Evolutionary conservation across 2,113 vertebrate species (phyloP).

Genomic region (Melanocharis versteri): DNA sequence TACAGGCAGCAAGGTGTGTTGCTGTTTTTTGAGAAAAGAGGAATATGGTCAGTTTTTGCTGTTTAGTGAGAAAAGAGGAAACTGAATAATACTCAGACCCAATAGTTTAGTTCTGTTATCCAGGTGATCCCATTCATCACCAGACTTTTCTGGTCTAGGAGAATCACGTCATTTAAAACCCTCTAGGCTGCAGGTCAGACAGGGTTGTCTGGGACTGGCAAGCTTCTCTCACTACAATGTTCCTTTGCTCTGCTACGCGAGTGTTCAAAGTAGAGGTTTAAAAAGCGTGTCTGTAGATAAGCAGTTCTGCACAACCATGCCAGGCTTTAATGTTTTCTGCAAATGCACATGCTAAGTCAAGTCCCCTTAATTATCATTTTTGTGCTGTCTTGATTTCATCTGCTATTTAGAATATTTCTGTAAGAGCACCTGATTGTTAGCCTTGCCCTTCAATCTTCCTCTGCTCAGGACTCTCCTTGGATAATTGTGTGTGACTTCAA

Average conservation of each 20-base stretch:
- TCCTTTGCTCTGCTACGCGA: not conserved
- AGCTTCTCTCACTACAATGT: not conserved
- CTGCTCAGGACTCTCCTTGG: not conserved
- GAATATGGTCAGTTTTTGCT: not conserved
- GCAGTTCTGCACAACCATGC: not conserved
- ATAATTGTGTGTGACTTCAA: not conserved
- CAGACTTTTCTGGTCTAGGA: not conserved
- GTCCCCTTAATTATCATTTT: not conserved
- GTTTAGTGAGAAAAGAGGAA: not conserved
- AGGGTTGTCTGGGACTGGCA: not conserved
- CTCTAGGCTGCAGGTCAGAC: not conserved
- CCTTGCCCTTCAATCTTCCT: not conserved
- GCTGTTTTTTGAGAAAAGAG: not conserved
- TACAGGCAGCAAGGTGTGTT: not conserved
- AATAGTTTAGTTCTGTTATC: not conserved
- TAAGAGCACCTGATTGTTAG: not conserved
- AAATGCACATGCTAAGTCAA: not conserved
- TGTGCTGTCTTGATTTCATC: not conserved
- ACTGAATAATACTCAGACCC: not conserved
- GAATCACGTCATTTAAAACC: not conserved
- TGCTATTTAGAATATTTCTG: not conserved
- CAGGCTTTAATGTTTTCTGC: not conserved
- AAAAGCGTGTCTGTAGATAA: not conserved
- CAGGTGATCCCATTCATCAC: not conserved
- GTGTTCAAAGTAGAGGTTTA: not conserved